Evolutionary conservation across 2,888 invertebrate species (phyloP).

Genomic region (Cacoxenus indagator): DNA sequence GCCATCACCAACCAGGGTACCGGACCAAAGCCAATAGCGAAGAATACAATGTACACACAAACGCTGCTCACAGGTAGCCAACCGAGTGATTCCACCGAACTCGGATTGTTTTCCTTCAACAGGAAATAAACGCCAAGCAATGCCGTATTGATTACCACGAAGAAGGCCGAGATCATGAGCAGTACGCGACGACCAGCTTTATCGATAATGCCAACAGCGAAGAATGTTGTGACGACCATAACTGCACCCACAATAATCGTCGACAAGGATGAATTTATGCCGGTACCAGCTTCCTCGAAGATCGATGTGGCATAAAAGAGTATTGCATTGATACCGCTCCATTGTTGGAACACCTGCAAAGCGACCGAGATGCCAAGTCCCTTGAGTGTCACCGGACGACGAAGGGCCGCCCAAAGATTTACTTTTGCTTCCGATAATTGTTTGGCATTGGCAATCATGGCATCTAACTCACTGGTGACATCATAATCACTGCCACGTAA

Average conservation of each 20-base stretch:
- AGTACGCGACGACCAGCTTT: constrained; percentile 82
- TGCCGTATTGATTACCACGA: constrained; percentile 78
- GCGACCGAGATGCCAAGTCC: constrained; percentile 79
- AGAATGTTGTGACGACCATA: constrained; percentile 76
- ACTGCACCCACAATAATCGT: constrained; percentile 84
- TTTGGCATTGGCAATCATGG: constrained; percentile 4
- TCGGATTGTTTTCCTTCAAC: constrained; percentile 45
- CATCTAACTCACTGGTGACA: constrained; percentile 63
- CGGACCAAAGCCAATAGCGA: constrained; percentile 86
- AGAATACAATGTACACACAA: constrained; percentile 81
- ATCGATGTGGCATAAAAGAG: constrained; percentile 83
- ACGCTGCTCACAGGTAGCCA: constrained; percentile 83
- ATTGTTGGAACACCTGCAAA: constrained; percentile 90
- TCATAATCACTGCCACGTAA: constrained; percentile 65
- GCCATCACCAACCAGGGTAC: constrained; percentile 81
- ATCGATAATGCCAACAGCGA: constrained; percentile 82
- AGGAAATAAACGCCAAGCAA: constrained; percentile 78
- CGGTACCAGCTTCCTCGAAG: constrained; percentile 70
- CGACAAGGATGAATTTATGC: constrained; percentile 71
- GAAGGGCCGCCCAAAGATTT: constrained; percentile 73
- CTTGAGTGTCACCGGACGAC: constrained; percentile 74
- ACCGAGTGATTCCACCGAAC: constrained; percentile 69
- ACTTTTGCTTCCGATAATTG: constrained; percentile 55
- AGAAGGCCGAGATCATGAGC: constrained; percentile 77
- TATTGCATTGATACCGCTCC: constrained; percentile 85